Base-by-base conservation (phyloP, 2,888 invertebrate species). In the Melanotus villosus region DNA sequence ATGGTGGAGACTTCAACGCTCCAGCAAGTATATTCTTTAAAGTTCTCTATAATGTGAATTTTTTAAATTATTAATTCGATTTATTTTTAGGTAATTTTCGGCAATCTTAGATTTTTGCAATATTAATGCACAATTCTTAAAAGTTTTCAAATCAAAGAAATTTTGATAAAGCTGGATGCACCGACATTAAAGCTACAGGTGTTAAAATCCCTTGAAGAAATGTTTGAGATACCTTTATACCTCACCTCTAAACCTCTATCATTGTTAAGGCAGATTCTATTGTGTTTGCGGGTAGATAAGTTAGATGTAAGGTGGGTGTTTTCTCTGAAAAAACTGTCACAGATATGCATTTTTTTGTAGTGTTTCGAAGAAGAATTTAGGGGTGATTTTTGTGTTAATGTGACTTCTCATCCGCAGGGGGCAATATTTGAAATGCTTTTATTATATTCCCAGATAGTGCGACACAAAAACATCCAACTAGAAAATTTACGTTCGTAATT, bases 281-380 rank as follows among this genome's bases (percentile, higher is more conserved):
- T 65, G 60, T 70, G 38, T 67, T 60, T 63, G 65, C 45, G 50
- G 57, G 19, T 5, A 47, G 50, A 65, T 45, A 41, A 36, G 45
- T 36, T 50, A 23, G 63, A 16, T 58, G 30, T 56, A 45, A 63
- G 67, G 62, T 68, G 43, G 62, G 67, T 36, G 68, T 58, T 16
- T 45, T 54, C 67, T 43, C 50, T 70, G 52, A 63, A 70, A n/a
- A 64, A 67, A 62, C 47, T 66, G 66, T 65, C 67, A 70, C 70
- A 57, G 72, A 21, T 65, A 54, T n/a, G n/a, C n/a, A n/a, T n/a
- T 65, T 71, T 64, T 68, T 68, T 68, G 68, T 68, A 26, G 23
- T 58, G 67, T 58, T 71, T 57, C 70, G 19, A 56, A 70, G 60
- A 70, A 62, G 65, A 70, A 68, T 70, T 66, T 70, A 68, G 62